A percentile compares a stretch with the other conserved stretches of the same genome.
Conservation (phyloP, 1,140 invertebrate genomes). For the Drusus annulatus region DNA sequence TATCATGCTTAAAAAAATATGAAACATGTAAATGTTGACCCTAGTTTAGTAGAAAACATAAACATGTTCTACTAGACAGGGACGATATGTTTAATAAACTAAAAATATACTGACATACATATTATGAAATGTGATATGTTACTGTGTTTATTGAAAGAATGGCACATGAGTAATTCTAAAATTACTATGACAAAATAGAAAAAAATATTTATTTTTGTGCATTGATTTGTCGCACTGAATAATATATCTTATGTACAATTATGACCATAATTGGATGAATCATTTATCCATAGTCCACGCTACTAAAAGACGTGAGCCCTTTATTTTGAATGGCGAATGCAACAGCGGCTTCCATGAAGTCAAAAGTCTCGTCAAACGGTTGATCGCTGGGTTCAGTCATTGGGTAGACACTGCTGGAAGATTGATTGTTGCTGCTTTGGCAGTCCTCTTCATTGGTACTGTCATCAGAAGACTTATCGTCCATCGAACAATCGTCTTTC, state of each 20-base stretch:
- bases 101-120: background rate
- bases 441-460: constrained; percentile 61
- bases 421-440: constrained; percentile 60
- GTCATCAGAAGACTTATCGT: constrained; percentile 44
- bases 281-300: constrained; percentile 66
- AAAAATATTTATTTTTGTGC: constrained; percentile 13
- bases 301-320: constrained; percentile 69
- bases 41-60: too few relatives aligned
- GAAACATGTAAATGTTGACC: too few relatives aligned
- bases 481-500: constrained; percentile 41
- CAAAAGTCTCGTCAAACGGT: constrained; percentile 65
- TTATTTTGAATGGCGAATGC: constrained; percentile 81
- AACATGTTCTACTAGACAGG: too few relatives aligned
- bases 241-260: constrained; percentile 19
- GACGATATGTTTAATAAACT: too few relatives aligned
- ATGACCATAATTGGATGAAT: background rate
- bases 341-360: constrained; percentile 79
- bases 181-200: background rate
- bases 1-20: too few relatives aligned
- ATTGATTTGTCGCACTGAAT: background rate
- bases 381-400: constrained; percentile 29
- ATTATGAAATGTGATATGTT: constrained; percentile 14
- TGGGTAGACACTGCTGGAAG: constrained; percentile 26
- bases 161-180: constrained; percentile 4
- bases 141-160: constrained; percentile 13